Percentiles rank a stretch among this genome's conserved stretches.
phyloP scores from a whole-genome alignment of 2,888 invertebrate genomes.

The Ommatoiulus sabulosus region DNA sequence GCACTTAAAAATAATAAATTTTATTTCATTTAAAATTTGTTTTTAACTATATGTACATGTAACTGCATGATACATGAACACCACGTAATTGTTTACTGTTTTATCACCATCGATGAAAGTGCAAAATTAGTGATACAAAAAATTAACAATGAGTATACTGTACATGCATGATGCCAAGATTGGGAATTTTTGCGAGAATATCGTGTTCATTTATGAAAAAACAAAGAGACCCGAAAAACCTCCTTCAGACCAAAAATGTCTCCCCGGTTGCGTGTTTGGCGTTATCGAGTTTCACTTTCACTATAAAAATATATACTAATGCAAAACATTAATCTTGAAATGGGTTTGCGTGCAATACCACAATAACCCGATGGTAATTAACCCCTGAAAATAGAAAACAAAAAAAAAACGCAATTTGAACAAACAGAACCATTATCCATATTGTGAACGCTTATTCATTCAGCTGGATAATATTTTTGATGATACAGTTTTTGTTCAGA shows the following conservation, averaged over 20 bases:
- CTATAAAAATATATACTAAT: not conserved
- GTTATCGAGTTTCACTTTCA: slow-evolving; percentile 12
- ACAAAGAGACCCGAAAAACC: not conserved
- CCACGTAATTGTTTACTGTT: too few relatives aligned
- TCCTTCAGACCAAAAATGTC: not conserved
- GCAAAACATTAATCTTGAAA: slow-evolving; percentile 34
- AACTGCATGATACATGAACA: too few relatives aligned
- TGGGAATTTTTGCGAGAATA: not conserved
- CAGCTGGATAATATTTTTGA: not conserved
- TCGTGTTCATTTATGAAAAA: not conserved
- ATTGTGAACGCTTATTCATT: not conserved
- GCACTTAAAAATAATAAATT: too few relatives aligned
- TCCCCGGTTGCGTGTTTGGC: not conserved
- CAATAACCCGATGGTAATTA: slow-evolving; percentile 27
- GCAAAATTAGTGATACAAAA: too few relatives aligned
- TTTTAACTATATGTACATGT: too few relatives aligned
- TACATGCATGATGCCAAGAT: too few relatives aligned
- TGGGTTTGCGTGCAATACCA: not conserved
- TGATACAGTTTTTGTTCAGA: not conserved
- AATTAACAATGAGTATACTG: too few relatives aligned
- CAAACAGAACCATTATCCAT: slow-evolving; percentile 28
- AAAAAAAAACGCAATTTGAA: not conserved
- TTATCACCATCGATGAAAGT: too few relatives aligned
- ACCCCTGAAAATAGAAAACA: slow-evolving; percentile 22
- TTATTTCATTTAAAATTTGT: too few relatives aligned